These are phyloP conservation scores for Pterocles burchelli DNA, from an alignment of 2,113 vertebrate species.

Conservation along the genomic window DNA sequence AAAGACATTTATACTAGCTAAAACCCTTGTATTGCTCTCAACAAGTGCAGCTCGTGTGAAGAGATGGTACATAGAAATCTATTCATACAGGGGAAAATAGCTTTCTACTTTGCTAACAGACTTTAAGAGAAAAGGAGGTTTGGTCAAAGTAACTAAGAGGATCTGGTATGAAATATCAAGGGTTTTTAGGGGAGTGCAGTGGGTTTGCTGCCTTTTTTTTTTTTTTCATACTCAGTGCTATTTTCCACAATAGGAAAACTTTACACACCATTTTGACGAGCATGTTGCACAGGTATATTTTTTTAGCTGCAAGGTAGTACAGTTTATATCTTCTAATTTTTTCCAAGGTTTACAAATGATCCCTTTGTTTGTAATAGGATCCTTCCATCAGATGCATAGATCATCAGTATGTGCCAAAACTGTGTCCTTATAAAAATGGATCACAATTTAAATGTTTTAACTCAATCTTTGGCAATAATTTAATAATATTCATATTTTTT, in stretches of 20 bases:
- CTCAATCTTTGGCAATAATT: not conserved
- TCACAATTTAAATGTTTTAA: slow-evolving; percentile 22
- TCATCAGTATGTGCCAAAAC: slow-evolving; percentile 29
- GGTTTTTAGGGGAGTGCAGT: rapidly evolving
- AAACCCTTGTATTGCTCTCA: not conserved
- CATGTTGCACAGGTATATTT: not conserved
- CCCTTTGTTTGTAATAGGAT: slow-evolving; percentile 8
- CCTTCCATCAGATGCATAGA: not conserved
- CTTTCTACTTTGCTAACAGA: not conserved
- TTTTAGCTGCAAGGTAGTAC: not conserved
- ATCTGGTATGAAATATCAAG: not conserved
- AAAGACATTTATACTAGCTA: not conserved
- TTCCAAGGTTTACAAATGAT: not conserved
- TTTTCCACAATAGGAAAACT: not conserved
- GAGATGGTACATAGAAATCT: not conserved
- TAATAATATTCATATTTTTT: not conserved
- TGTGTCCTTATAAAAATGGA: slow-evolving; percentile 15
- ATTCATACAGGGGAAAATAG: not conserved
- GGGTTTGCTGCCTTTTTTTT: rapidly evolving
- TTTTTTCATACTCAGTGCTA: not conserved
- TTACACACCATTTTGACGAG: not conserved
- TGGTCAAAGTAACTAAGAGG: not conserved
- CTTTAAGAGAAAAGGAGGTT: not conserved
- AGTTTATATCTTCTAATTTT: not conserved
- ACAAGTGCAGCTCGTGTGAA: not conserved